Percentiles rank a stretch among this genome's conserved stretches.
Evolutionary conservation across 2,113 vertebrate species (phyloP).

Genomic region (Gila orcuttii): DNA sequence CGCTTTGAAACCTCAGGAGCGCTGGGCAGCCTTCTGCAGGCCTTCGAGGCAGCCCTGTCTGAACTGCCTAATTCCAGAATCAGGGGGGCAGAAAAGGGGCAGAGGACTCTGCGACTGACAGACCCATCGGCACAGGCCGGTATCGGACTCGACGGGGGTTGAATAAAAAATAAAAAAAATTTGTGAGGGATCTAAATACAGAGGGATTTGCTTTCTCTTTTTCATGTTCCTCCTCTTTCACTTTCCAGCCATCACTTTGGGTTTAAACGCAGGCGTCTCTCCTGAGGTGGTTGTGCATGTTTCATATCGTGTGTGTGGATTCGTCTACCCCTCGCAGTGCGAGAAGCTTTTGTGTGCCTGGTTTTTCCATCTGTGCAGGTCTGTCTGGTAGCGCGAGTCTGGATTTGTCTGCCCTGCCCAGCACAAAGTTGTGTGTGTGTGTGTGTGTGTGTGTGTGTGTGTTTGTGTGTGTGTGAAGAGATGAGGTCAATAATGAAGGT

Average conservation of each 20-base stretch:
- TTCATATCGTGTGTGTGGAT: neutral
- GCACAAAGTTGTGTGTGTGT: conserved; percentile 32
- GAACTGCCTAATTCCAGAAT: conserved; percentile 72
- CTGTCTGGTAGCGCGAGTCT: conserved; percentile 26
- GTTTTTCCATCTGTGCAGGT: conserved; percentile 20
- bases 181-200: conserved; percentile 57
- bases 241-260: conserved; percentile 8
- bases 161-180: conserved; percentile 58
- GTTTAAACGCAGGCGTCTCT: conserved; percentile 11
- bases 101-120: conserved; percentile 24
- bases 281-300: conserved; percentile 16
- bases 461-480: conserved; percentile 24
- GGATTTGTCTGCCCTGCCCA: conserved; percentile 46
- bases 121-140: neutral
- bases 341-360: conserved; percentile 28
- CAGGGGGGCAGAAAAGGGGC: conserved; percentile 58
- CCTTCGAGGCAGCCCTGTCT: conserved; percentile 70
- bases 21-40: conserved; percentile 59
- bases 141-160: conserved; percentile 28
- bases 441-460: conserved; percentile 9
- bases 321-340: neutral
- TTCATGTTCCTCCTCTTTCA: conserved; percentile 21
- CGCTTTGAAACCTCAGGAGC: conserved; percentile 75
- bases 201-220: conserved; percentile 42
- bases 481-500: conserved; percentile 57